Percentiles rank a stretch among this genome's conserved stretches.
phyloP scores from a whole-genome alignment of 1,140 invertebrate genomes.

The Drosophila serrata region DNA sequence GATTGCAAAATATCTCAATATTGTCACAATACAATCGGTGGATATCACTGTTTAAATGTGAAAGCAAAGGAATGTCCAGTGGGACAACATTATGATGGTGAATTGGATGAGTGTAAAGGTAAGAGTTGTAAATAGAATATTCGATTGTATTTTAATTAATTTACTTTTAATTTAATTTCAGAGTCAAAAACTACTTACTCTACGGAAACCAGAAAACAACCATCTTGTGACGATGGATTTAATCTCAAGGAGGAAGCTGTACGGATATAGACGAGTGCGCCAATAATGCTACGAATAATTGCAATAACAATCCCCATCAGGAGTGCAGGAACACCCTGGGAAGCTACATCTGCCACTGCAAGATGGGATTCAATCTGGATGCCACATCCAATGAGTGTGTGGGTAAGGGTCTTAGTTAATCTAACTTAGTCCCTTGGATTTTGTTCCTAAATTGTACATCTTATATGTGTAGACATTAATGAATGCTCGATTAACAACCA shows the following conservation, averaged over 20 bases:
- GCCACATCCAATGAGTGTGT: slow-evolving; percentile 89
- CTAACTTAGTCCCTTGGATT: background rate
- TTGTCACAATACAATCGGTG: slow-evolving; percentile 73
- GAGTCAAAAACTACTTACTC: background rate
- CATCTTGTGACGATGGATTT: slow-evolving; percentile 62
- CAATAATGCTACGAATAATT: slow-evolving; percentile 86
- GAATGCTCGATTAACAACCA: slow-evolving; percentile 88
- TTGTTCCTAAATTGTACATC: background rate
- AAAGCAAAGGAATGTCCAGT: slow-evolving; percentile 48
- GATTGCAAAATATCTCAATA: slow-evolving; percentile 86
- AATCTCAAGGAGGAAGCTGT: slow-evolving; percentile 66
- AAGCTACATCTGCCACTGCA: slow-evolving; percentile 92
- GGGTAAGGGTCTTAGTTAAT: slow-evolving; percentile 86
- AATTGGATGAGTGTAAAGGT: slow-evolving; percentile 64
- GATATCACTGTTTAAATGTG: slow-evolving; percentile 67
- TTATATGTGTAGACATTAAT: slow-evolving; percentile 87
- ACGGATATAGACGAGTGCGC: slow-evolving; percentile 92
- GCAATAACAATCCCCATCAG: slow-evolving; percentile 87
- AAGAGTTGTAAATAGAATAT: background rate
- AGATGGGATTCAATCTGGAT: slow-evolving; percentile 90
- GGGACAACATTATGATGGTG: slow-evolving; percentile 48
- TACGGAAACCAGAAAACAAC: slow-evolving; percentile 7
- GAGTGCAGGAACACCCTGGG: slow-evolving; percentile 93
- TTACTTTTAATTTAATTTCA: background rate
- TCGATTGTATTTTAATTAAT: no score